Evolutionary conservation across 1,140 invertebrate species (phyloP).

Genomic region (Plectrocnemia conspersa): DNA sequence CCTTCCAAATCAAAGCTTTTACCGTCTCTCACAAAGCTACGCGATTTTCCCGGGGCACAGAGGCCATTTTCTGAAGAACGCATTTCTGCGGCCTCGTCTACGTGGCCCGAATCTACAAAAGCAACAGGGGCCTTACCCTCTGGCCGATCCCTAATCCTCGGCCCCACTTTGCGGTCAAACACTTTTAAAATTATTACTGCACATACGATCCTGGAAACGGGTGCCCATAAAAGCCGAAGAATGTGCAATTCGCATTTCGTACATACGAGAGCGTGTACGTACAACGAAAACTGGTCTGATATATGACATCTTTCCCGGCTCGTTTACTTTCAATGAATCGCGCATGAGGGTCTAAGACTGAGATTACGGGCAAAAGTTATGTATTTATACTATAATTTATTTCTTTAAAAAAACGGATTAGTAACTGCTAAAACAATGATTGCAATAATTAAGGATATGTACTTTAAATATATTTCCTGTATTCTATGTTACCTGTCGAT

Average conservation of each 20-base stretch:
- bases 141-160: not conserved
- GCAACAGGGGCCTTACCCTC: slow-evolving; percentile 24
- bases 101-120: slow-evolving; percentile 33
- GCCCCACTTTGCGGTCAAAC: slow-evolving; percentile 25
- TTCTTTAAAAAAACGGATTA: too few species aligned
- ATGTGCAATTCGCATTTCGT: slow-evolving; percentile 33
- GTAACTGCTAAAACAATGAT: too few species aligned
- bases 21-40: slow-evolving; percentile 26
- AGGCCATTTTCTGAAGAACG: slow-evolving; percentile 32
- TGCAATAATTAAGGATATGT: too few species aligned
- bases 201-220: not conserved
- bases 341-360: not conserved
- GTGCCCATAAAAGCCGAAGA: slow-evolving; percentile 30
- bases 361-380: too few species aligned
- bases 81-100: slow-evolving; percentile 33
- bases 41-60: slow-evolving; percentile 22
- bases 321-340: slow-evolving; percentile 15
- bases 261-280: too few species aligned
- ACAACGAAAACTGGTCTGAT: slow-evolving; percentile 23
- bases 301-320: slow-evolving; percentile 9
- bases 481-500: too few species aligned
- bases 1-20: slow-evolving; percentile 35
- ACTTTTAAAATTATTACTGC: slow-evolving; percentile 34
- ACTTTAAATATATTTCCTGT: too few species aligned
- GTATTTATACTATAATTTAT: too few species aligned